These are phyloP conservation scores for Pycnonotus jocosus DNA, from an alignment of 2,113 vertebrate genomes.

Conservation along the genomic window DNA sequence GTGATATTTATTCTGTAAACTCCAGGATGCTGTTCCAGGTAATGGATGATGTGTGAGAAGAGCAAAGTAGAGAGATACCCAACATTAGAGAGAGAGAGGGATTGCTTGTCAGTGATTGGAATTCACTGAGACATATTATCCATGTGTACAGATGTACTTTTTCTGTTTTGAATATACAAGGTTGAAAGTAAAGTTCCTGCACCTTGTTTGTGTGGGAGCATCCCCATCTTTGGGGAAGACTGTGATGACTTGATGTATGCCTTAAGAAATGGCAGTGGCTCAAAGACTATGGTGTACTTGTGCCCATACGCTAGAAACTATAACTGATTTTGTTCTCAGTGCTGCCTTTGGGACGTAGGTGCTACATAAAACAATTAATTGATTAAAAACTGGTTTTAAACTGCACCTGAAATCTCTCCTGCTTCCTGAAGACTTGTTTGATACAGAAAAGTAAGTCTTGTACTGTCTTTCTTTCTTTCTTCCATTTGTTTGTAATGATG, in stretches of 20 bases:
- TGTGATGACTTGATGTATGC: background rate
- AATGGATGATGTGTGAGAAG: background rate
- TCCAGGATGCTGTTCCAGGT: background rate
- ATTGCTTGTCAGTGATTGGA: background rate
- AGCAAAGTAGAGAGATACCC: background rate
- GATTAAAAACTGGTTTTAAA: background rate
- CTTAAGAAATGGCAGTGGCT: background rate
- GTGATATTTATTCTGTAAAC: background rate
- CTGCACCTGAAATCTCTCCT: background rate
- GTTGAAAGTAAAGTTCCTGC: background rate
- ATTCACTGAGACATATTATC: background rate
- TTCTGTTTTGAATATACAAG: accelerated
- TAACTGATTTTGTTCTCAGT: background rate
- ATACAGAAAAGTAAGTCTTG: background rate
- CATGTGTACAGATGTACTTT: accelerated
- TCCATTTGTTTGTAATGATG: background rate
- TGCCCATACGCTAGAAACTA: background rate
- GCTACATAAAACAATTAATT: background rate
- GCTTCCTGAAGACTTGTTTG: background rate
- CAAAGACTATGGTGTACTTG: background rate
- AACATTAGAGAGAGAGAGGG: background rate
- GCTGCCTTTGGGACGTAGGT: background rate
- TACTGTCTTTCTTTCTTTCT: background rate
- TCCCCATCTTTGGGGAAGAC: background rate
- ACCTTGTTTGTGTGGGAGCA: background rate